phyloP scores from a whole-genome alignment of 2,888 invertebrate genomes.

The Pteria penguin region DNA sequence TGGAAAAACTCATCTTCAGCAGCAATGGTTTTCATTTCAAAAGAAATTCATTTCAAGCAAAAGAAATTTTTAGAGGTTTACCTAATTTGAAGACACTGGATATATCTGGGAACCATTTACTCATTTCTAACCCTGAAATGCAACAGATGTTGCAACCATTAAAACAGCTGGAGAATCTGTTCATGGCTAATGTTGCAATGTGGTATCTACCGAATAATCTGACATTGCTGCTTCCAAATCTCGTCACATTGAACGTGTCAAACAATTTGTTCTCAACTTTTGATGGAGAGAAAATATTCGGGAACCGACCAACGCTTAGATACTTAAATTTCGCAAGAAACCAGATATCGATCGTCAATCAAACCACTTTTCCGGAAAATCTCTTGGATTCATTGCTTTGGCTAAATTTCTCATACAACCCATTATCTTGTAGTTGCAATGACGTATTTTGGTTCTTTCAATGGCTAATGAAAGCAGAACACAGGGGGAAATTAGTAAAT shows the following conservation, averaged over 20 bases:
- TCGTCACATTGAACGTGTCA: neutral
- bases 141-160: conserved; percentile 6
- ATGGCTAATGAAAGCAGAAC: conserved; percentile 20
- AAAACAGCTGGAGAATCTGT: conserved; percentile 6
- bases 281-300: conserved; percentile 18
- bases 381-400: conserved; percentile 15
- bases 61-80: neutral
- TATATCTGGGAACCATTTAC: conserved; percentile 10
- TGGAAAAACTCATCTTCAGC: conserved; percentile 3
- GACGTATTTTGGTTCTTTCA: conserved; percentile 45
- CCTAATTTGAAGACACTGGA: neutral
- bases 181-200: neutral
- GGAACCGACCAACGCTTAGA: conserved; percentile 6
- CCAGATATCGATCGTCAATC: conserved; percentile 13
- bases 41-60: neutral
- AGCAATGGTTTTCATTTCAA: neutral
- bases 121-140: neutral
- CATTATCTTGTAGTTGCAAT: conserved; percentile 42
- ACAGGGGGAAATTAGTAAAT: conserved; percentile 1
- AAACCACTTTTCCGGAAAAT: conserved; percentile 14
- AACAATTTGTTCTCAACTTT: conserved; percentile 15
- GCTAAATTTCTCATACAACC: conserved; percentile 34
- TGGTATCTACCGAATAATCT: conserved; percentile 11
- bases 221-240: neutral
- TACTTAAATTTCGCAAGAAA: conserved; percentile 19